These are phyloP conservation scores for Campoletis raptor DNA, from an alignment of 2,888 invertebrate genomes.

Conservation along the genomic window DNA sequence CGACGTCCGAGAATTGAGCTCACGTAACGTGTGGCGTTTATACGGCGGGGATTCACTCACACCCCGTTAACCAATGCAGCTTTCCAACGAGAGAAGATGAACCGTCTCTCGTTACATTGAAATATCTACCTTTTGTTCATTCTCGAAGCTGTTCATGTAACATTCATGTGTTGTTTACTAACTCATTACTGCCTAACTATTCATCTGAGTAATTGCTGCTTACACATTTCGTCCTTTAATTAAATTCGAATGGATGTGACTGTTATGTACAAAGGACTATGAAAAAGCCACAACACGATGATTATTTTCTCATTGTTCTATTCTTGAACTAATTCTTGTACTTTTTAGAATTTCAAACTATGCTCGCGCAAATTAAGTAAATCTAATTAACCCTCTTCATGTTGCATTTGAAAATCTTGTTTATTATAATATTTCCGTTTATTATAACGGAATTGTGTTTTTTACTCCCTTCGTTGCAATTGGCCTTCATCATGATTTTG, in stretches of 20 bases:
- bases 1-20: slow-evolving; percentile 40
- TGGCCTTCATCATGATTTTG: background rate
- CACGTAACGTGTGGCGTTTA: slow-evolving; percentile 53
- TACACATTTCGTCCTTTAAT: background rate
- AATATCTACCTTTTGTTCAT: slow-evolving; percentile 22
- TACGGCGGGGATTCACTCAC: slow-evolving; percentile 40
- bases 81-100: slow-evolving; percentile 24
- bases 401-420: background rate
- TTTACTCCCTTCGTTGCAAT: background rate
- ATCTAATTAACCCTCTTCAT: background rate
- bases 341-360: background rate
- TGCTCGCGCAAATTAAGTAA: background rate
- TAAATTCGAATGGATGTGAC: background rate
- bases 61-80: slow-evolving; percentile 45
- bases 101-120: slow-evolving; percentile 27
- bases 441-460: background rate
- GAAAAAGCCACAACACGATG: background rate
- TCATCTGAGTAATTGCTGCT: background rate
- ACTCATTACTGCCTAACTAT: background rate
- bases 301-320: background rate
- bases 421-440: background rate
- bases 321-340: background rate
- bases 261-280: background rate
- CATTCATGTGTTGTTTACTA: background rate
- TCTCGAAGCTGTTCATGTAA: background rate